Evolutionary conservation across 37 sponge, comb jelly and placozoan species (phyloP).

Genomic region (Aphrocallistes beatrix): DNA sequence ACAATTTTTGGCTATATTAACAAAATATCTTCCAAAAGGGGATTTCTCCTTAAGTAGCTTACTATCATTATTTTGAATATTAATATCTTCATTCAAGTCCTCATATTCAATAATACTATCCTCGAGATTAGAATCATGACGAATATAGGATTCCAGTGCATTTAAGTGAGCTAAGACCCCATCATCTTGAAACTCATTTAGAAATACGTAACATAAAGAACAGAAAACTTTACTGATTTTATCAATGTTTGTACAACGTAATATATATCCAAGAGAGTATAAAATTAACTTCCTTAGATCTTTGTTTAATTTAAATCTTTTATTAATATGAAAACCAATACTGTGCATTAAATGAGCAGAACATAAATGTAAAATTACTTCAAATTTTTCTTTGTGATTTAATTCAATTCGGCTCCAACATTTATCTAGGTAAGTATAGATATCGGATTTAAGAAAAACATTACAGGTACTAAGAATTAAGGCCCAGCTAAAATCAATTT

Average conservation of each 20-base stretch:
- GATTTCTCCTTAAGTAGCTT: neutral
- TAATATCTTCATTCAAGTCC: neutral
- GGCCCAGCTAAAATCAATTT: neutral
- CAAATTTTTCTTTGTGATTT: neutral
- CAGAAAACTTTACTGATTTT: neutral
- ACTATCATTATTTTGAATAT: neutral
- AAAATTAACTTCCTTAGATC: neutral
- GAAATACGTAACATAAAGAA: neutral
- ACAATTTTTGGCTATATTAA: neutral
- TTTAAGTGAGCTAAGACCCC: no score
- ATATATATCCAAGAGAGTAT: neutral
- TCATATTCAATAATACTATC: neutral
- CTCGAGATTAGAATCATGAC: neutral
- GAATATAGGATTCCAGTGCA: neutral
- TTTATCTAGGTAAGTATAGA: neutral
- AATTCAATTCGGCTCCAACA: neutral
- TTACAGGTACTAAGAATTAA: neutral
- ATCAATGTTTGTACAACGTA: neutral
- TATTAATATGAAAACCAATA: conserved; percentile 2
- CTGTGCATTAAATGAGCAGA: neutral
- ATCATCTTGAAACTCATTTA: neutral
- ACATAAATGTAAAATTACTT: neutral
- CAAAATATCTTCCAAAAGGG: neutral
- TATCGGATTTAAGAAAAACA: neutral
- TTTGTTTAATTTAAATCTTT: neutral